These are phyloP conservation scores for Furnarius figulus DNA, from an alignment of 2,113 vertebrate genomes.

Conservation along the genomic window DNA sequence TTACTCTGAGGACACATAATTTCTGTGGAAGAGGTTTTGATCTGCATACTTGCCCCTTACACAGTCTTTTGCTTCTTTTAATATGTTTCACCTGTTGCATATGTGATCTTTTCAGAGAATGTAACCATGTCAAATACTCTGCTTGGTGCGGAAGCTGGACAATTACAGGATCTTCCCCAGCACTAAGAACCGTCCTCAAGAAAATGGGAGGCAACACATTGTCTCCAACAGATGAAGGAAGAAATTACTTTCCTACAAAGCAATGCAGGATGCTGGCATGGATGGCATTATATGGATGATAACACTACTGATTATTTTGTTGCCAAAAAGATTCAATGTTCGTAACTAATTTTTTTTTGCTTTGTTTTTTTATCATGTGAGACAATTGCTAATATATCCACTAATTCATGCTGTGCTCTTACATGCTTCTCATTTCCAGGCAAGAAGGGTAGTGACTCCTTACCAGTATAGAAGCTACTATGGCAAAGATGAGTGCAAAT, in stretches of 20 bases:
- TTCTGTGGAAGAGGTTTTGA: neutral
- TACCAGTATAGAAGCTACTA: constrained; percentile 27
- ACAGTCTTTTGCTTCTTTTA: neutral
- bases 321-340: constrained; percentile 15
- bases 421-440: neutral
- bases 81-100: neutral
- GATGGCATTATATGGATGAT: neutral
- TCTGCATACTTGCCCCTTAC: neutral
- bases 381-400: constrained; percentile 31
- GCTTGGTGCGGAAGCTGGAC: neutral
- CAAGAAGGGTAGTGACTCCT: constrained; percentile 40
- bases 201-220: neutral
- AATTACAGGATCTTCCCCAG: neutral
- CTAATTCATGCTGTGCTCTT: constrained; percentile 48
- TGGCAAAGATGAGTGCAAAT: neutral
- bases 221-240: neutral
- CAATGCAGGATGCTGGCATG: neutral
- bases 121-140: neutral
- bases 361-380: neutral
- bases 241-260: constrained; percentile 36
- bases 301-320: constrained; percentile 23
- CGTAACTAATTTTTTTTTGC: constrained; percentile 36
- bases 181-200: neutral
- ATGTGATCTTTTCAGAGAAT: neutral
- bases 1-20: neutral